Evolutionary conservation across 1,140 invertebrate genomes (phyloP), one percentile per base, ranked within the genome.

Genomic region (Eriosoma lanigerum): DNA sequence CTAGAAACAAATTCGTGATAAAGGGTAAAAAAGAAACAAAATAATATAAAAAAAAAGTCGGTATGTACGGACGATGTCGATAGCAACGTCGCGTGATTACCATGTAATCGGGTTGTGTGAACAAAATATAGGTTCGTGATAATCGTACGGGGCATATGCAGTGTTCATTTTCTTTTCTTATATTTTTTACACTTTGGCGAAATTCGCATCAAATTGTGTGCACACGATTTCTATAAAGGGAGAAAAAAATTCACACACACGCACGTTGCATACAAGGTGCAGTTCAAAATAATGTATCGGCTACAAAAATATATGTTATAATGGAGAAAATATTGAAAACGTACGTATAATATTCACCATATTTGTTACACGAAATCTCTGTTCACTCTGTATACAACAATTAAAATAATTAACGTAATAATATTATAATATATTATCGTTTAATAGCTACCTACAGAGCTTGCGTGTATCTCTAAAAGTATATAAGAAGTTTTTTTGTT

Each of bases 1-100:
- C 73, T 56, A 24, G 50, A 76, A 76, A 76, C 52, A 24, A 76
- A 76, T 76, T 76, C 73, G 73, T 76, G 73, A 76, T 76, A 58
- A 76, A 54, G 52, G 50, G n/a, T 58, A 44, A 26, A 58, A 73
- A 52, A 48, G 24, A 54, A n/a, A 54, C 9, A 17, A 75, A 19
- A 75, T 38, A 52, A 29, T 15, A 72, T 26, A 72, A 48, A 50
- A 17, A 50, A 13, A 12, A 48, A 26, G 8, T 70, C 24, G 12
- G 19, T 19, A 21, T 26, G 24, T 26, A 52, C 26, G 13, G 2
- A 70, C 38, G 32, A 38, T 38, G 38, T 6, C 46, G 19, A 19
- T 48, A 12, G 70, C 70, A 32, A 54, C 70, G 50, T 73, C 6
- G 66, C 66, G 66, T 68, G 66, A 68, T 68, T 68, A 68, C 38